Base-by-base conservation (phyloP, 2,797 vertebrate species). In the Anableps anableps region DNA sequence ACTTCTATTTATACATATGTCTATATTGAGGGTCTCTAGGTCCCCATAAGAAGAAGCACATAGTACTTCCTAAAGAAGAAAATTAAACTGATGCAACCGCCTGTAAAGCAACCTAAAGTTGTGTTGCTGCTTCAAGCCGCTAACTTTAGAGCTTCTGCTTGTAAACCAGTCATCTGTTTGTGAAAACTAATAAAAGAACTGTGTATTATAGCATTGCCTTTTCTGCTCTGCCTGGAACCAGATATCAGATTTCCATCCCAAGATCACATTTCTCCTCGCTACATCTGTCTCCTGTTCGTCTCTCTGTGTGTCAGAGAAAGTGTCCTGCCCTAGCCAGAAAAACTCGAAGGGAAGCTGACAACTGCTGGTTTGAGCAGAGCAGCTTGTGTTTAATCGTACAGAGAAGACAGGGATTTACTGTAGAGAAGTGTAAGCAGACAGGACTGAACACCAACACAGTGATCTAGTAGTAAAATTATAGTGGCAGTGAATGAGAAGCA, bases 131-230 rank as follows among this genome's bases (percentile, higher is more conserved):
- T 84, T 74, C 43, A 86, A 45, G 62, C 19, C 2, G 72, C 85
- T 86, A 87, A 90, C 86, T 88, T 87, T 88, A 81, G 83, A 73
- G 66, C 80, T 72, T 31, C 48, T 91, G 94, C 91, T 83, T 50
- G 51, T 70, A 83, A 93, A 94, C 81, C 79, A 77, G 53, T 84
- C 93, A 82, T 88, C 85, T 84, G 68, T 84, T 83, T 90, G 90
- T 83, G 85, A 79, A 84, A 78, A 91, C 96, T 96, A 96, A 93
- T 96, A 95, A 96, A 96, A 96, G 96, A 92, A 64, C 82, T 82
- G 91, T 82, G 77, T 91, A 92, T 94, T 94, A 90, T 91, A 88
- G 90, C 88, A 38, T 93, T 95, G 95, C 94, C 94, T 95, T 95
- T 92, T 87, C 86, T 87, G 90, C 78, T 78, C 90, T 85, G 88